These are phyloP conservation scores for Synergus japonicus DNA, from an alignment of 2,888 invertebrate species.

Conservation along the genomic window DNA sequence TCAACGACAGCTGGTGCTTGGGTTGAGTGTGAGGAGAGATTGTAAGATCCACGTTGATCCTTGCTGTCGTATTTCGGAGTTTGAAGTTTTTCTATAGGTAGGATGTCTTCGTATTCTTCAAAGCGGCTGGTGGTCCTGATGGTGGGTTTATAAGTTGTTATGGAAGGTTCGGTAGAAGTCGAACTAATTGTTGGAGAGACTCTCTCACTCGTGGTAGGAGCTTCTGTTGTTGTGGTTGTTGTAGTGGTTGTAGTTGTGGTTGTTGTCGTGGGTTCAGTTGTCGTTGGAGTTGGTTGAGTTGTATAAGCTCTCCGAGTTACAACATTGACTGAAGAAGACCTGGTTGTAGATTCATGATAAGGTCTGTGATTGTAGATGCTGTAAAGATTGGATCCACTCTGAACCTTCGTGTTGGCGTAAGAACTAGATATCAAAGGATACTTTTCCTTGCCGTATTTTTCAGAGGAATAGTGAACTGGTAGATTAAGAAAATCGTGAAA, in stretches of 20 bases:
- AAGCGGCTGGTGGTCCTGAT: conserved; percentile 49
- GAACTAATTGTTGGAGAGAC: conserved; percentile 52
- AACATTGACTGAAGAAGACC: conserved; percentile 50
- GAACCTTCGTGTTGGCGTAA: conserved; percentile 86
- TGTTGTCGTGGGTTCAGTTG: conserved; percentile 48
- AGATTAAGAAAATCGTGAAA: conserved; percentile 85
- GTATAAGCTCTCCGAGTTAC: conserved; percentile 52
- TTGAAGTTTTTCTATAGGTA: conserved; percentile 68
- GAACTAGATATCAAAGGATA: conserved; percentile 85
- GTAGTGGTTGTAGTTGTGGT: conserved; percentile 53
- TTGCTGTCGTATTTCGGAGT: conserved; percentile 45
- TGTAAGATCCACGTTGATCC: conserved; percentile 50
- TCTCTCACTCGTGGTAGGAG: conserved; percentile 61
- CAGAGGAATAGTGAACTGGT: conserved; percentile 84
- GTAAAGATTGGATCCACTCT: conserved; percentile 78
- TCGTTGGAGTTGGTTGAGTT: conserved; percentile 54
- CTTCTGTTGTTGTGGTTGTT: conserved; percentile 49
- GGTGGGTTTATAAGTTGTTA: conserved; percentile 74
- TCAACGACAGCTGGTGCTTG: conserved; percentile 57
- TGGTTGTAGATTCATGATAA: conserved; percentile 45
- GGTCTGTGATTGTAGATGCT: conserved; percentile 73
- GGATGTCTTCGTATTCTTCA: conserved; percentile 58
- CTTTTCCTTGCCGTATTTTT: conserved; percentile 80
- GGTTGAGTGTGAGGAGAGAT: conserved; percentile 46
- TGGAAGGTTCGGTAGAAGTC: conserved; percentile 63